Conservation (phyloP, 2,797 vertebrate species). For the Toxotes lorentzi region DNA sequence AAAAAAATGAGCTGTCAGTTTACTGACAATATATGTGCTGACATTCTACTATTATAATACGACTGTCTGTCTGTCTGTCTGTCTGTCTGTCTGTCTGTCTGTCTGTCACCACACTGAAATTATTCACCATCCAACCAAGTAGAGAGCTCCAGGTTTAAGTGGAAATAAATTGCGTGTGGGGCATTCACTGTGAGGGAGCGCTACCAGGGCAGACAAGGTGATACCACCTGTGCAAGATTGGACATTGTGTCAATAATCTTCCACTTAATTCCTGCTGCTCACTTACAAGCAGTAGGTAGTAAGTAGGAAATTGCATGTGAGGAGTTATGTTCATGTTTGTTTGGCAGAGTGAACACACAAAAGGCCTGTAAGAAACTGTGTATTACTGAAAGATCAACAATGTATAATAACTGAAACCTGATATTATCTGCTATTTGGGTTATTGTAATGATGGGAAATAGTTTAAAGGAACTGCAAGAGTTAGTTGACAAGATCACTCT, state of each 20-base stretch:
- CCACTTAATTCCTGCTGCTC: constrained; percentile 51
- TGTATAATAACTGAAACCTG: background rate
- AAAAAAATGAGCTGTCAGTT: background rate
- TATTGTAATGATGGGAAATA: too few relatives aligned
- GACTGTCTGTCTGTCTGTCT: background rate
- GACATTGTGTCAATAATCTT: constrained; percentile 45
- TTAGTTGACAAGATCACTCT: too few relatives aligned
- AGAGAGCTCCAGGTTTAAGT: background rate
- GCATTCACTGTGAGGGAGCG: background rate
- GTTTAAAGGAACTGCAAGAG: too few relatives aligned
- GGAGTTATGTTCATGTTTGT: background rate
- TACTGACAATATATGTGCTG: background rate
- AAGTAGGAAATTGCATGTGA: constrained; percentile 41
- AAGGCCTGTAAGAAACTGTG: background rate
- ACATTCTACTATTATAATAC: background rate
- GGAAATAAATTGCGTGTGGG: background rate
- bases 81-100: background rate
- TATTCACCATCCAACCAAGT: background rate
- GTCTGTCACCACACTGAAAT: background rate
- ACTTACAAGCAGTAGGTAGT: constrained; percentile 51
- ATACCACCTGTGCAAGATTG: constrained; percentile 24
- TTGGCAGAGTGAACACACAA: background rate
- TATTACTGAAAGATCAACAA: background rate
- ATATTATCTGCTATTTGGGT: background rate
- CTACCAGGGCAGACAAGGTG: constrained; percentile 5